Conservation (phyloP, 1,140 invertebrate species). For the Galleria mellonella region DNA sequence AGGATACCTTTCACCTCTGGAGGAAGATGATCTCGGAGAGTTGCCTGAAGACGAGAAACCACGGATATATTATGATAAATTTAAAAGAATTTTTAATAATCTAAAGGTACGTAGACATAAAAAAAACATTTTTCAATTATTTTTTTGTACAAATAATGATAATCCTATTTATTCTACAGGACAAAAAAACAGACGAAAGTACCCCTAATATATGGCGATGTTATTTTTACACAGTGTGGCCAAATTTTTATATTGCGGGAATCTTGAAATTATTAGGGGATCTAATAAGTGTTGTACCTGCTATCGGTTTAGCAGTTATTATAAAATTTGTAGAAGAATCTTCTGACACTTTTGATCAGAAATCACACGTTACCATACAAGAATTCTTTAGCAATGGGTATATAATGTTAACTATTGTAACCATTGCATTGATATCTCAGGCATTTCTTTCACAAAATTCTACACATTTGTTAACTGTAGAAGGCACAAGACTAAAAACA, state of each 20-base stretch:
- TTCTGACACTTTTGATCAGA: constrained; percentile 9
- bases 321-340: constrained; percentile 78
- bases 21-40: constrained; percentile 81
- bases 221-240: constrained; percentile 82
- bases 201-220: constrained; percentile 76
- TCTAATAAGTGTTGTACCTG: constrained; percentile 83
- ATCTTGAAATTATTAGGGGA: constrained; percentile 87
- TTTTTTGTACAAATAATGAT: constrained; percentile 1
- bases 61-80: constrained; percentile 71
- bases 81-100: constrained; percentile 68
- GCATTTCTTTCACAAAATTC: constrained; percentile 89
- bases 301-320: constrained; percentile 84
- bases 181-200: constrained; percentile 18
- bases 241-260: constrained; percentile 82
- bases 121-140: not conserved
- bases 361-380: constrained; percentile 36
- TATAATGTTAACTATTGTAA: constrained; percentile 82
- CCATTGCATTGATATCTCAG: constrained; percentile 84
- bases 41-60: constrained; percentile 79
- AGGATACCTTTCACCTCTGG: constrained; percentile 80
- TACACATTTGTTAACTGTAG: constrained; percentile 86
- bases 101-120: constrained; percentile 56
- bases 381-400: constrained; percentile 87
- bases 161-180: constrained; percentile 28
- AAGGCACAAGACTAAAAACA: constrained; percentile 86